A percentile compares a stretch with the other conserved stretches of the same genome.
Conservation (phyloP, 2,113 vertebrate species). For the Crotophaga sulcirostris region DNA sequence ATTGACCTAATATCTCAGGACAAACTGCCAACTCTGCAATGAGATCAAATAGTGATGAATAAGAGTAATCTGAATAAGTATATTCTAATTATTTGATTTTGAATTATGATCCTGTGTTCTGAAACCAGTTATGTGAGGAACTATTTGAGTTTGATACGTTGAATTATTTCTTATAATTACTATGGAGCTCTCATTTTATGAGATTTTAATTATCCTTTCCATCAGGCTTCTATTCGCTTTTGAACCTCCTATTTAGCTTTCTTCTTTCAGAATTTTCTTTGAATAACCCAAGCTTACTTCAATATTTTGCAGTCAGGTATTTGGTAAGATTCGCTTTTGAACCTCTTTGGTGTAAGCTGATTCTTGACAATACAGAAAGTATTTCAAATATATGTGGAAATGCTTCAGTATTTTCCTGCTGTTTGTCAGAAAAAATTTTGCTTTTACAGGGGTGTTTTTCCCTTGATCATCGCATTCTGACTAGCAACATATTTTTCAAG, state of each 20-base stretch:
- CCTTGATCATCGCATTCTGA: not conserved
- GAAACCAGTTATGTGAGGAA: not conserved
- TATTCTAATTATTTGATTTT: not conserved
- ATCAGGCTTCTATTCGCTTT: not conserved
- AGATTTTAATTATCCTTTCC: not conserved
- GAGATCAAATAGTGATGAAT: not conserved
- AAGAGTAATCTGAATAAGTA: not conserved
- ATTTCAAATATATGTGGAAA: conserved; percentile 6
- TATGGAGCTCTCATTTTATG: not conserved
- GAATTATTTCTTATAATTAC: not conserved
- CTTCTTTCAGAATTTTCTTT: not conserved
- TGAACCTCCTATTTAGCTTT: not conserved
- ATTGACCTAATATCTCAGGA: not conserved
- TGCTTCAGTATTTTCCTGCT: not conserved
- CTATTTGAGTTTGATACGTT: not conserved
- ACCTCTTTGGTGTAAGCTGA: not conserved
- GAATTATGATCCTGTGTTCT: not conserved
- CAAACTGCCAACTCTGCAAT: not conserved
- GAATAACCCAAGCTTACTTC: not conserved
- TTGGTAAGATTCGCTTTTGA: not conserved
- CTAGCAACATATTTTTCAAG: not conserved
- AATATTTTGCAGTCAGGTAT: not conserved
- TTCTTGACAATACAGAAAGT: not conserved
- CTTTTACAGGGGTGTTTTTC: not conserved
- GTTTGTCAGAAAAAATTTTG: not conserved